A percentile compares a stretch with the other conserved stretches of the same genome.
These are phyloP conservation scores for Apotomis capreana DNA, from an alignment of 2,888 invertebrate species.

Conservation along the genomic window DNA sequence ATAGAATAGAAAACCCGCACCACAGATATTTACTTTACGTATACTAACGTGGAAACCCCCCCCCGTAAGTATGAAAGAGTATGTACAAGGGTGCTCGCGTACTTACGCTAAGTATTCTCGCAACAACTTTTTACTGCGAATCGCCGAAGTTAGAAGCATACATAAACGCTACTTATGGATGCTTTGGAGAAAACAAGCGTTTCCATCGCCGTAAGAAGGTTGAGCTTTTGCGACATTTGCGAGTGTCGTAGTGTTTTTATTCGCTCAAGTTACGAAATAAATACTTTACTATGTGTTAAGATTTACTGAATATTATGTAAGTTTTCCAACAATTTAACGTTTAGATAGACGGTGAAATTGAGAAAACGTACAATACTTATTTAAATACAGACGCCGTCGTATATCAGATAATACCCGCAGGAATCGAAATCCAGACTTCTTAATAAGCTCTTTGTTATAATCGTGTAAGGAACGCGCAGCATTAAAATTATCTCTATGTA, in stretches of 20 bases:
- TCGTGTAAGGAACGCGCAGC: neutral
- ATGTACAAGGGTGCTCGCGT: conserved; percentile 28
- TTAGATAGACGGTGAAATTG: neutral
- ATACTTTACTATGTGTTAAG: neutral
- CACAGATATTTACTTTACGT: conserved; percentile 32
- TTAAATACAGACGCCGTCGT: neutral
- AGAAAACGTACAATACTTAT: neutral
- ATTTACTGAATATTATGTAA: neutral
- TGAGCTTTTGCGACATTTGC: conserved; percentile 9
- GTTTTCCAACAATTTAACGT: no score
- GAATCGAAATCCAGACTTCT: neutral
- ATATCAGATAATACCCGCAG: neutral
- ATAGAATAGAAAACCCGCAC: conserved; percentile 34
- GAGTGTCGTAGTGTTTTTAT: conserved; percentile 4
- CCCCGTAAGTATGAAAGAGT: conserved; percentile 19
- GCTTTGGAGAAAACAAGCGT: conserved; percentile 37
- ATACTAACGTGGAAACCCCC: conserved; percentile 17
- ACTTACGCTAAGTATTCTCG: conserved; percentile 40
- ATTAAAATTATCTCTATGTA: conserved; percentile 31
- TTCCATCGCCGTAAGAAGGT: conserved; percentile 22
- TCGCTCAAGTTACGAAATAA: neutral
- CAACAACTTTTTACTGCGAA: conserved; percentile 40
- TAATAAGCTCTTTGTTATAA: conserved; percentile 5
- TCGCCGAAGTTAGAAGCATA: conserved; percentile 38
- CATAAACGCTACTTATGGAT: conserved; percentile 39